Base-by-base conservation (phyloP, 1,140 invertebrate genomes). In the Achroia grisella region DNA sequence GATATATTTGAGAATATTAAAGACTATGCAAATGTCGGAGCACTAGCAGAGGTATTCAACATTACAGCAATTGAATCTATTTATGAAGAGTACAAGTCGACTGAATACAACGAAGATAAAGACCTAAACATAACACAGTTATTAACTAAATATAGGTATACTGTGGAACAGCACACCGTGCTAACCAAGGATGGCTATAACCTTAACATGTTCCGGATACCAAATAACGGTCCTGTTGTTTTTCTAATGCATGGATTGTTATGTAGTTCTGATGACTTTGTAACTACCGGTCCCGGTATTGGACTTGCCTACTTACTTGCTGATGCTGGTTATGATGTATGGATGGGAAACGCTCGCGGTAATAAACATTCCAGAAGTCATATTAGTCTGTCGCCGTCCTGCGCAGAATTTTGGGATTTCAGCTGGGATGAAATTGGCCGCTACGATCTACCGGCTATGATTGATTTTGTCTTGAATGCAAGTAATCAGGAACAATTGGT, bases 361-460 rank as follows among this genome's bases (percentile, higher is more conserved):
- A 37, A 14, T n/a, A 8, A 10, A 13, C 10, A 37, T 15, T 13
- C 13, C 13, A 23, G 35, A 15, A 2, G n/a, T n/a, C 35, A 37
- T 10, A n/a, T 17, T 9, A 17, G 8, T 9, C 9, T 37, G 1
- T 23, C 35, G 4, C 35, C 35, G n/a, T 13, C 14, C 15, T 37
- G 35, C 10, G 11, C 12, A 9, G 35, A 37, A 10, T 37, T 37
- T 14, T 37, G 35, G 35, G 13, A 37, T n/a, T 37, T 37, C 12
- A 61, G 59, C 32, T 88, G 86, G 73, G 91, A 94, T 48, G 91
- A 94, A 66, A 92, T 93, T 56, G 92, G 90, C 4, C 62, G 74
- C 0, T 89, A 87, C 33, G 93, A 94, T 72, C 39, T 94, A 10
- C 91, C 93, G 10, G 89, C 92, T 0, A 89, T 89, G 79, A 88